Evolutionary conservation across 2,888 invertebrate species (phyloP).

Genomic region (Lochmaea crataegi): DNA sequence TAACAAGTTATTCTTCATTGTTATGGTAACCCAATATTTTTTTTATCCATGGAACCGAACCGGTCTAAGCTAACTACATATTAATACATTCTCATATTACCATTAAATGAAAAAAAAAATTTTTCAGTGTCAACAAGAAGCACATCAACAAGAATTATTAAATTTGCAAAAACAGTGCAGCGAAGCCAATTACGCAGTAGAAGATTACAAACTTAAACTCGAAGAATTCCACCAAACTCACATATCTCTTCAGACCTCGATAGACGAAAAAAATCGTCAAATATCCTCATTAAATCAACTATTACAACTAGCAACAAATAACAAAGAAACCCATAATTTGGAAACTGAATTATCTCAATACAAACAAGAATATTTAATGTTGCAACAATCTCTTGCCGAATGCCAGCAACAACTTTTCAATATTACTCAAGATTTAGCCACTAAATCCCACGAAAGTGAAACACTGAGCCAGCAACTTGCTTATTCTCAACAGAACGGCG

Average conservation of each 20-base stretch:
- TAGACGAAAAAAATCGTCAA: slow-evolving; percentile 48
- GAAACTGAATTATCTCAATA: slow-evolving; percentile 47
- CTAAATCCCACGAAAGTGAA: slow-evolving; percentile 45
- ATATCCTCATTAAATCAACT: slow-evolving; percentile 40
- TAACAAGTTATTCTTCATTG: too few species aligned
- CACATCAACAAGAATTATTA: slow-evolving; percentile 30
- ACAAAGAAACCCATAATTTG: slow-evolving; percentile 52
- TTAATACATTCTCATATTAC: too few species aligned
- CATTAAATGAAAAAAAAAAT: background rate
- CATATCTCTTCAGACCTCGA: slow-evolving; percentile 37
- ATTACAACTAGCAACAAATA: slow-evolving; percentile 47
- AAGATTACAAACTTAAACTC: slow-evolving; percentile 41
- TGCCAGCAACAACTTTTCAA: slow-evolving; percentile 45
- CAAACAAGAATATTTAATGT: slow-evolving; percentile 42
- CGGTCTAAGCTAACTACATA: too few species aligned
- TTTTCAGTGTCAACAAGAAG: slow-evolving; percentile 14
- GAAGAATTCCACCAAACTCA: slow-evolving; percentile 40
- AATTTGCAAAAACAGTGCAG: slow-evolving; percentile 40
- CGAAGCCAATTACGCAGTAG: slow-evolving; percentile 34
- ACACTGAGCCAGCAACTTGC: slow-evolving; percentile 42
- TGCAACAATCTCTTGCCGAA: slow-evolving; percentile 44
- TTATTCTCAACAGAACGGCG: slow-evolving; percentile 44
- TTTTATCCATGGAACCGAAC: too few species aligned
- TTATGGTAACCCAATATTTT: too few species aligned
- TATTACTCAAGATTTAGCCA: slow-evolving; percentile 41